Conservation (phyloP, 2,797 vertebrate species). For the Alosa sapidissima region DNA sequence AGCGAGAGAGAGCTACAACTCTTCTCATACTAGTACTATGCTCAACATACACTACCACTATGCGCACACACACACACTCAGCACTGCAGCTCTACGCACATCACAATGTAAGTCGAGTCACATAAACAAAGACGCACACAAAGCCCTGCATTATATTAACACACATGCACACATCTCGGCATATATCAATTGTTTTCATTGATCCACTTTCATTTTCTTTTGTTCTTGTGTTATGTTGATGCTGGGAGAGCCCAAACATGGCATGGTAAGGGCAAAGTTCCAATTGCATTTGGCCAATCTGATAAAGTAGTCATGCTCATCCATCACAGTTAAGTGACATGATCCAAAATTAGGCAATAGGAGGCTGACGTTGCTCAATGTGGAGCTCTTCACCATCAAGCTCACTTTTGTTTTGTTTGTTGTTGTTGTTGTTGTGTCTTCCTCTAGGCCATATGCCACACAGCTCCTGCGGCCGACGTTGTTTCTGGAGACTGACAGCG, state of each 20-base stretch:
- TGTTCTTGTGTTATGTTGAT: neutral
- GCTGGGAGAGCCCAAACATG: neutral
- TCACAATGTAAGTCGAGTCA: neutral
- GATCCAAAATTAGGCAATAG: slow-evolving; percentile 22
- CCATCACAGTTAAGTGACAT: neutral
- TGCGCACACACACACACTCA: neutral
- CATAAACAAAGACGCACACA: neutral
- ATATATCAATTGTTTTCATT: neutral
- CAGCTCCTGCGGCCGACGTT: neutral
- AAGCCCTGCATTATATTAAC: neutral
- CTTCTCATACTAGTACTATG: too few relatives aligned
- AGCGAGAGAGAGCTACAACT: too few relatives aligned
- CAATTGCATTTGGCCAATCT: neutral
- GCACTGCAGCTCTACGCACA: neutral
- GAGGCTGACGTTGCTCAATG: neutral
- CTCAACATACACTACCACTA: neutral
- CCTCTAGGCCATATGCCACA: neutral
- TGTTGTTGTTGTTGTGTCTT: neutral
- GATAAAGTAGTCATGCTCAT: neutral
- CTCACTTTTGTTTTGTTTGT: slow-evolving; percentile 31
- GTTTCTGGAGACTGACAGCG: neutral
- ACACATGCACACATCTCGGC: too few relatives aligned
- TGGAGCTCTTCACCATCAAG: neutral
- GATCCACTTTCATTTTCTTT: neutral
- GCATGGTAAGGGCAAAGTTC: neutral